Evolutionary conservation across 2,888 invertebrate genomes (phyloP), one percentile per base, ranked within the genome.

Genomic region (Scrobipalpa costella): DNA sequence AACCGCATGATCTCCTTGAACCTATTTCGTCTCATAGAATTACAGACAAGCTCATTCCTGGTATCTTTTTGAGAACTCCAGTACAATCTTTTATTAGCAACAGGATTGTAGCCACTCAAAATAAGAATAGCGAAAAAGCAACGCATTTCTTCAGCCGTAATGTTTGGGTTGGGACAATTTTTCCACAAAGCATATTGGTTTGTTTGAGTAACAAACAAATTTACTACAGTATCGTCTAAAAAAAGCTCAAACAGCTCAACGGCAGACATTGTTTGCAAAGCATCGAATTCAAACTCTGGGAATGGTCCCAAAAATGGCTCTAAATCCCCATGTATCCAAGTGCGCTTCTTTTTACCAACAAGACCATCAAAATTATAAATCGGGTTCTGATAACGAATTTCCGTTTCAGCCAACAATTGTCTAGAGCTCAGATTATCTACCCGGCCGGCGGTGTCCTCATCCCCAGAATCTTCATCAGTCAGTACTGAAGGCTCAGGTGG

Each of bases 401-500:
- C 62, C 15, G 58, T 61, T 13, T 61, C 34, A 57, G 61, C 61
- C 27, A 36, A 44, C 57, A 64, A 64, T 55, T 57, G 64, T 9
- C 59, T 21, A 47, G 62, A 47, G 36, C 34, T 65, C 50, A 62
- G 52, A 52, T 65, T 62, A 15, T 65, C 62, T 27, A 36, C 49
- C 34, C 58, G 15, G 55, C 59, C 59, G 40, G 58, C 64, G 44
- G 15, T n/a, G 50, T 62, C 62, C 40, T 62, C 64, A 13, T 65
- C 64, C 27, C 50, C 64, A 33, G 52, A 62, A 59, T 65, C 64
- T 44, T 65, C 62, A 44, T 65, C 62, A 27, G 62, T 65, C 47
- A 65, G 36, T 27, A 59, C 64, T 40, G 62, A 13, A 15, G 64
- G 64, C 21, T 65, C 64, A 49, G 57, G 61, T 21, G 61, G 64